Percentiles rank a stretch among this genome's conserved stretches.
These are phyloP conservation scores for Sesamia inferens DNA, from an alignment of 2,888 invertebrate genomes.

Conservation along the genomic window DNA sequence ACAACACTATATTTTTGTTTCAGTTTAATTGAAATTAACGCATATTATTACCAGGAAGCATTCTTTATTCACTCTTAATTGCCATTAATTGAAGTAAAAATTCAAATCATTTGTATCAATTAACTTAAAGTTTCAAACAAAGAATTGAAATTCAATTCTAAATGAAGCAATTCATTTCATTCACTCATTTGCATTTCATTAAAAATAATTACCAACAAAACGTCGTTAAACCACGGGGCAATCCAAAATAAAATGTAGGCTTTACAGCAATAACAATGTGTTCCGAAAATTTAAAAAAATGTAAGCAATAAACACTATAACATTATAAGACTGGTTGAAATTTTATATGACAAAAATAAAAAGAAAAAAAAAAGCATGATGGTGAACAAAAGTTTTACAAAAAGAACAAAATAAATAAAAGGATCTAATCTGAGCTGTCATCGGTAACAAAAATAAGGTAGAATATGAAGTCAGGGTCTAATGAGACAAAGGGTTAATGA, in stretches of 20 bases:
- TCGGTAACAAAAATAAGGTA: constrained; percentile 82
- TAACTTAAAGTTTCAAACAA: constrained; percentile 36
- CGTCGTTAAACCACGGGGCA: constrained; percentile 29
- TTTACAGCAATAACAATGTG: constrained; percentile 53
- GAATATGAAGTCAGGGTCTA: constrained; percentile 86
- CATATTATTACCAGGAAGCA: constrained; percentile 18
- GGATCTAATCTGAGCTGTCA: constrained; percentile 86
- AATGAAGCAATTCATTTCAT: constrained; percentile 38
- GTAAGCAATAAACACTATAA: constrained; percentile 66
- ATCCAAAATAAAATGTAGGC: constrained; percentile 56
- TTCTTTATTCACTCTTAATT: constrained; percentile 53
- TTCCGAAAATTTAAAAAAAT: constrained; percentile 31
- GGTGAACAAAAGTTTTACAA: constrained; percentile 66
- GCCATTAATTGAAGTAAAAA: constrained; percentile 66
- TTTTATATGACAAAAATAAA: constrained; percentile 66
- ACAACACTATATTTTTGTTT: constrained; percentile 23
- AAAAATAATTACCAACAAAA: constrained; percentile 32
- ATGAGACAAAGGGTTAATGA: constrained; percentile 90
- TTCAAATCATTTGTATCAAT: constrained; percentile 52
- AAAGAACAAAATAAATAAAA: constrained; percentile 68
- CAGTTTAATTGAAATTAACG: constrained; percentile 19
- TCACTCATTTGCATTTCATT: constrained; percentile 44
- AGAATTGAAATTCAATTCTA: constrained; percentile 25
- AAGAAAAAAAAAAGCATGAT: constrained; percentile 67
- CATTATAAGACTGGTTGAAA: constrained; percentile 66